Evolutionary conservation across 92 coral and sea anemone species (phyloP).

Genomic region (Epizoanthus fatuus): DNA sequence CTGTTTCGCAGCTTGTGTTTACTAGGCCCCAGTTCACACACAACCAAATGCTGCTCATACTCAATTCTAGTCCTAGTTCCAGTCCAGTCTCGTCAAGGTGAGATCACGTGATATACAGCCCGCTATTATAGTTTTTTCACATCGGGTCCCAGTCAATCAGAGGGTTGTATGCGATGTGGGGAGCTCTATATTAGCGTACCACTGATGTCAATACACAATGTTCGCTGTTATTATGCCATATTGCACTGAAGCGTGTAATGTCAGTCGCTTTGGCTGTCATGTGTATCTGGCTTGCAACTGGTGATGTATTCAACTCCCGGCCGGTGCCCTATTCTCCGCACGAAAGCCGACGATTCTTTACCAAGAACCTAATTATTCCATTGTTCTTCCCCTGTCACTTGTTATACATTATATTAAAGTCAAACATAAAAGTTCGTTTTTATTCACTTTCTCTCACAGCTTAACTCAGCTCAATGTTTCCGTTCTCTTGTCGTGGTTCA

Average conservation of each 20-base stretch:
- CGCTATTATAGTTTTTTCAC: too few species aligned
- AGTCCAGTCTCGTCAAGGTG: too few species aligned
- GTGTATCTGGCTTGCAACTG: conserved; percentile 4
- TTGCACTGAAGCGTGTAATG: conserved; percentile 5
- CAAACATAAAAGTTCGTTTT: not conserved
- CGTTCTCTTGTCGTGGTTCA: not conserved
- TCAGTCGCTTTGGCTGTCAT: not conserved
- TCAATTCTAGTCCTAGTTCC: too few species aligned
- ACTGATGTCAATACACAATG: too few species aligned
- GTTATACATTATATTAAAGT: not conserved
- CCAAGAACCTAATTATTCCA: not conserved
- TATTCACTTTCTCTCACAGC: not conserved
- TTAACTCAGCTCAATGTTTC: not conserved
- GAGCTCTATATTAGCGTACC: too few species aligned
- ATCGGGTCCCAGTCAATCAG: too few species aligned
- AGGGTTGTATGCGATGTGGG: too few species aligned
- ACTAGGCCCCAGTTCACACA: too few species aligned
- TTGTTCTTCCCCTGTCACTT: not conserved
- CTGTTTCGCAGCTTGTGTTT: too few species aligned
- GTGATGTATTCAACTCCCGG: conserved; percentile 10
- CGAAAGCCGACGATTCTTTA: not conserved
- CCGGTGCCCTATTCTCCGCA: conserved; percentile 29
- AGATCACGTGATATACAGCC: too few species aligned
- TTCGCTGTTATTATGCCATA: not conserved
- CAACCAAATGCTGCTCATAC: too few species aligned